Conservation (phyloP, 2,888 invertebrate genomes). For the Drosophila tanythrix region DNA sequence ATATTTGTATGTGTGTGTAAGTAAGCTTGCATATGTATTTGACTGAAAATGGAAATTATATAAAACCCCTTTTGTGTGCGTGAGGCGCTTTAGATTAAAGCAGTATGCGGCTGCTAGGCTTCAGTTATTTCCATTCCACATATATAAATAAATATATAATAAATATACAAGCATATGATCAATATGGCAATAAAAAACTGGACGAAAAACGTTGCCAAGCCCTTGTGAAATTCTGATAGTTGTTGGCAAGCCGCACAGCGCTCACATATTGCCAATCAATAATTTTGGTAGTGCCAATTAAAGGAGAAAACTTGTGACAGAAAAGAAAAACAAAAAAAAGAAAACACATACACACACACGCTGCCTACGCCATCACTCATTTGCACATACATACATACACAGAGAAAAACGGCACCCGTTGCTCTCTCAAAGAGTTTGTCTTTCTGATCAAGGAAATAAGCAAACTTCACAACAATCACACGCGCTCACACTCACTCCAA, state of each 20-base stretch:
- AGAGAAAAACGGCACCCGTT: constrained; percentile 34
- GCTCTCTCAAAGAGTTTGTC: constrained; percentile 42
- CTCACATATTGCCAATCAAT: constrained; percentile 47
- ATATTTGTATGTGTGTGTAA: constrained; percentile 31
- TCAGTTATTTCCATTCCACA: constrained; percentile 36
- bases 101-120: constrained; percentile 42
- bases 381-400: constrained; percentile 20
- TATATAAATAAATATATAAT: background rate
- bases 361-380: constrained; percentile 16
- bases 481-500: constrained; percentile 22
- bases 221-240: constrained; percentile 48
- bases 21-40: constrained; percentile 47
- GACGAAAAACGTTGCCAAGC: constrained; percentile 32
- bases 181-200: constrained; percentile 46
- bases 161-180: constrained; percentile 36
- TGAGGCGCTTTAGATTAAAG: constrained; percentile 52
- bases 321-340: constrained; percentile 3
- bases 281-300: constrained; percentile 51
- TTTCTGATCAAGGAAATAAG: constrained; percentile 65
- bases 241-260: constrained; percentile 44
- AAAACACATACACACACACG: constrained; percentile 13
- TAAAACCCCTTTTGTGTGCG: constrained; percentile 65
- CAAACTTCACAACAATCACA: constrained; percentile 40
- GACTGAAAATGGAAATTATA: constrained; percentile 79
- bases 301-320: constrained; percentile 18